A percentile compares a stretch with the other conserved stretches of the same genome.
These are phyloP conservation scores for Teleopsis dalmanni DNA, from an alignment of 1,140 invertebrate species.

Conservation along the genomic window DNA sequence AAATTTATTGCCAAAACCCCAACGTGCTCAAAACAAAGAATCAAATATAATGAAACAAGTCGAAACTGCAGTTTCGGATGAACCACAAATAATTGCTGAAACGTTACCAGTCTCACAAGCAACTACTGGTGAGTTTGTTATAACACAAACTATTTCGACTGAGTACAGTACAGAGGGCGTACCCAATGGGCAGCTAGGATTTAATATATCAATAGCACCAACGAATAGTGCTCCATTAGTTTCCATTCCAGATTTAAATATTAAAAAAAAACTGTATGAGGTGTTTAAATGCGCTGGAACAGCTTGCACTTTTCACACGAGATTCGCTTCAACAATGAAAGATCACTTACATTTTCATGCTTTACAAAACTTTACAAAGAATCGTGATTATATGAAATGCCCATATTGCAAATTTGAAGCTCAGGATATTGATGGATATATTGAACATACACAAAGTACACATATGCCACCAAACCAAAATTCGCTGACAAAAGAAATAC, in stretches of 20 bases:
- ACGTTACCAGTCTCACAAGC: conserved; percentile 8
- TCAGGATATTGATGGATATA: conserved; percentile 10
- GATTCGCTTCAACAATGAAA: conserved; percentile 45
- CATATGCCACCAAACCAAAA: background rate
- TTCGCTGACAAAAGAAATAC: background rate
- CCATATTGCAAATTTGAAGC: conserved; percentile 7
- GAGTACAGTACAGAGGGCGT: conserved; percentile 3
- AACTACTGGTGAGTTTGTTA: conserved; percentile 6
- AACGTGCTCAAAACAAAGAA: background rate
- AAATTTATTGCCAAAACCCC: conserved; percentile 1
- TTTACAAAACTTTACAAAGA: conserved; percentile 4
- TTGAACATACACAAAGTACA: conserved; percentile 8
- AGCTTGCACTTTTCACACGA: conserved; percentile 48
- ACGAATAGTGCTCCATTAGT: background rate
- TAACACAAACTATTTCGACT: conserved; percentile 16
- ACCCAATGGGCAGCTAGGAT: conserved; percentile 1
- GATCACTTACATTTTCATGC: conserved; percentile 16
- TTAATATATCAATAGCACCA: conserved; percentile 13
- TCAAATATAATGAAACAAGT: background rate
- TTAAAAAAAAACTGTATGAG: background rate
- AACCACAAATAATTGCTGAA: conserved; percentile 8
- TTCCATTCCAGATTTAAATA: background rate
- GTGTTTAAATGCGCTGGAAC: conserved; percentile 51
- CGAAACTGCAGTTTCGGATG: background rate
- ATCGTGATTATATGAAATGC: conserved; percentile 14